Evolutionary conservation across 2,113 vertebrate genomes (phyloP).

Genomic region (Cynoglossus semilaevis): DNA sequence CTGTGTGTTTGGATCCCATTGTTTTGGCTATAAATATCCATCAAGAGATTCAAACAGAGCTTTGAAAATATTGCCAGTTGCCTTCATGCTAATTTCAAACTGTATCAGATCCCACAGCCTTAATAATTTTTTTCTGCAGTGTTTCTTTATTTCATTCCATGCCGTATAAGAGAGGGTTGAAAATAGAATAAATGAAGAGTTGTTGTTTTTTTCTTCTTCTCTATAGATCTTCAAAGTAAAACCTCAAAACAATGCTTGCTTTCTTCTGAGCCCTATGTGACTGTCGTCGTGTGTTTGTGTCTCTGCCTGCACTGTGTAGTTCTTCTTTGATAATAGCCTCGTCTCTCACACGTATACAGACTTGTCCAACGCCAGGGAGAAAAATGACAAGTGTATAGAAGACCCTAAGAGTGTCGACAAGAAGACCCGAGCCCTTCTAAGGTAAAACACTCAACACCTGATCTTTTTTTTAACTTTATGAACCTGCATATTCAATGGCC

Average conservation of each 20-base stretch:
- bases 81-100: constrained; percentile 76
- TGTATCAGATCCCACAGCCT: constrained; percentile 63
- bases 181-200: constrained; percentile 81
- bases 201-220: constrained; percentile 74
- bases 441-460: constrained; percentile 71
- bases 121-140: constrained; percentile 74
- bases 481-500: no score
- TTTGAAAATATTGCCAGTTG: constrained; percentile 66
- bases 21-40: constrained; percentile 75
- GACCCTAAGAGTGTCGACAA: constrained; percentile 89
- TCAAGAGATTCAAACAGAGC: constrained; percentile 65
- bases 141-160: constrained; percentile 29
- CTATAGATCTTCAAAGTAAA: constrained; percentile 81
- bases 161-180: constrained; percentile 70
- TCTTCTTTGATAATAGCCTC: constrained; percentile 70
- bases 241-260: constrained; percentile 78
- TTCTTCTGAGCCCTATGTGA: constrained; percentile 73
- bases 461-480: no score
- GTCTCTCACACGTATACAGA: constrained; percentile 74
- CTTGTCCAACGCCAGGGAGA: constrained; percentile 82
- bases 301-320: constrained; percentile 33
- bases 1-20: constrained; percentile 70
- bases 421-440: constrained; percentile 85
- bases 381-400: constrained; percentile 87
- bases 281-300: constrained; percentile 53